phyloP scores from a whole-genome alignment of 1,140 invertebrate species.

The Glossosoma conforme region DNA sequence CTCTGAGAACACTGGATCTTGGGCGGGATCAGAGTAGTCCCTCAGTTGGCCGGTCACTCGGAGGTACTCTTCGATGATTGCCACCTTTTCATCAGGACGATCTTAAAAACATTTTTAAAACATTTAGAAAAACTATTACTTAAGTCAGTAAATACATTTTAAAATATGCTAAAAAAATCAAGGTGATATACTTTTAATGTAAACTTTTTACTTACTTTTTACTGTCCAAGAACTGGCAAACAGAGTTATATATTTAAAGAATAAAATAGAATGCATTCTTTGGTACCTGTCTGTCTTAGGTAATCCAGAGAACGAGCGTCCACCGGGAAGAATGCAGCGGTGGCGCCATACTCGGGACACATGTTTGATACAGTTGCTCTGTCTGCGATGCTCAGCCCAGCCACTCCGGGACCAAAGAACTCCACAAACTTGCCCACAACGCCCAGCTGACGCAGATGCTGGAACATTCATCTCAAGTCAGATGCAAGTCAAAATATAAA shows the following conservation, averaged over 20 bases:
- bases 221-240: no score
- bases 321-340: conserved; percentile 93
- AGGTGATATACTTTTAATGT: no score
- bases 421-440: conserved; percentile 99
- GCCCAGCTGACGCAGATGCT: conserved; percentile 88
- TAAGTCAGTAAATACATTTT: no score
- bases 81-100: conserved; percentile 76
- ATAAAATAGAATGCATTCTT: no score
- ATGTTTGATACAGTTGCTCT: conserved; percentile 93
- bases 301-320: conserved; percentile 84
- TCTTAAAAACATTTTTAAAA: conserved; percentile 57
- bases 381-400: conserved; percentile 89
- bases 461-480: conserved; percentile 34
- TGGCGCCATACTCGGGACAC: conserved; percentile 98
- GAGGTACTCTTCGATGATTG: conserved; percentile 81
- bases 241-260: not conserved
- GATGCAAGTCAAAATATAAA: no score
- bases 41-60: conserved; percentile 76
- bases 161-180: no score
- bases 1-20: conserved; percentile 87
- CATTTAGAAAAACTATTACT: conserved; percentile 7
- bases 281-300: conserved; percentile 86
- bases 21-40: conserved; percentile 69
- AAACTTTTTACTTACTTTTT: no score
- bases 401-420: conserved; percentile 93